Evolutionary conservation across 2,113 vertebrate genomes (phyloP), one percentile per base, ranked within the genome.

Genomic region (Peromyscus californicus): DNA sequence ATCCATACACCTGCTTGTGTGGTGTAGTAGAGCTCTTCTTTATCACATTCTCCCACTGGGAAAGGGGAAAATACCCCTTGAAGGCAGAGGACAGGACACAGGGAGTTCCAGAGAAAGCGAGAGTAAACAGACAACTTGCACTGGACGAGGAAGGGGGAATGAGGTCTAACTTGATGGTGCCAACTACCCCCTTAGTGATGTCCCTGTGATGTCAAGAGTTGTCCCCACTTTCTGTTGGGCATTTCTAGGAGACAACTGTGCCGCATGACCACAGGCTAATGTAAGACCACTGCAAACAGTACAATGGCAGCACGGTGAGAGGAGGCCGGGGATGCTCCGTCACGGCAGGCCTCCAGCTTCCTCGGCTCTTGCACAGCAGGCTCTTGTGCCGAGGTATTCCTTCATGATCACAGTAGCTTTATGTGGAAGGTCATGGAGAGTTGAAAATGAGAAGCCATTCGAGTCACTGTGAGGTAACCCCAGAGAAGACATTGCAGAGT

Each of bases 1-100:
- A 92, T 89, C 87, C 91, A 36, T 24, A 96, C 59, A 61, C 91
- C 72, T 94, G 86, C 94, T 57, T 96, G 29, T 95, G 11, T 4
- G 65, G 2, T 48, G 45, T 21, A 70, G 79, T 89, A 90, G 54
- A 69, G 22, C 48, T 33, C 59, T 94, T 72, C 75, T 13, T 96
- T 45, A 54, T 54, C 54, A 54, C 54, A 54, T 94, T 93, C 59
- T 72, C 59, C 75, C 39, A 10, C 54, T 48, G 63, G 70, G 3
- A 93, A 97, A 33, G 17, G 79, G 83, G 42, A 70, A 24, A 67
- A 57, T 5, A 54, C 19, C 48, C 95, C 54, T 69, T 92, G 26
- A 80, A 54, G 33, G 9, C 45, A 10, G 39, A 61, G 45, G 26
- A 33, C 2, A 31, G 42, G 21, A 86, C 54, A 91, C 70, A 16